These are phyloP conservation scores for Hydrocynus forskahlii DNA, from an alignment of 2,797 vertebrate genomes.

Conservation along the genomic window DNA sequence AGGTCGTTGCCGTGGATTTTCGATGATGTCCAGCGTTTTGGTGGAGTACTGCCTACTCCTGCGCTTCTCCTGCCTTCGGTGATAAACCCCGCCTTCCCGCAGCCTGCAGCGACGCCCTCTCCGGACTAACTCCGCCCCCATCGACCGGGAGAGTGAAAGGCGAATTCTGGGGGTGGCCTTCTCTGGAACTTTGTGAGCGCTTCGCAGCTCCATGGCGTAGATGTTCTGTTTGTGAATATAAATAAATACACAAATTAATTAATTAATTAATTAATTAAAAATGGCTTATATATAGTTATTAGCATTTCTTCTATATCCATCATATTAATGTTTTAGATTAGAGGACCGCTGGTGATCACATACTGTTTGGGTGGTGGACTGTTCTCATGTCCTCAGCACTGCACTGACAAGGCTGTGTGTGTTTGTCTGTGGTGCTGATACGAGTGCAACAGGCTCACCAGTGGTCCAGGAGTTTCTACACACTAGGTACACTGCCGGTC, in stretches of 20 bases:
- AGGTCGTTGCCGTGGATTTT: conserved; percentile 35
- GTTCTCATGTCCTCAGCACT: background rate
- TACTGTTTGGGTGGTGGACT: background rate
- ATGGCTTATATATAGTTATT: too few species aligned
- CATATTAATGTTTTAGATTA: too few species aligned
- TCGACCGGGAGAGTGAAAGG: conserved; percentile 89
- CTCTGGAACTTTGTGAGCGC: conserved; percentile 85
- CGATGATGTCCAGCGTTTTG: conserved; percentile 55
- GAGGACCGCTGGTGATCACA: background rate
- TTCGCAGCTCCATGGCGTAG: conserved; percentile 95
- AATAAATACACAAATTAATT: background rate
- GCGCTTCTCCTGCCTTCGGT: conserved; percentile 62
- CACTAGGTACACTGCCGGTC: too few species aligned
- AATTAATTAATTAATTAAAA: too few species aligned
- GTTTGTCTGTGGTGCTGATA: too few species aligned
- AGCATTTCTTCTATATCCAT: too few species aligned
- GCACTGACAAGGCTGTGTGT: too few species aligned
- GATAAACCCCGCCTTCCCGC: conserved; percentile 54
- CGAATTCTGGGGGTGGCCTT: conserved; percentile 84
- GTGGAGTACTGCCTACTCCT: conserved; percentile 63
- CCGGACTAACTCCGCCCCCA: conserved; percentile 78
- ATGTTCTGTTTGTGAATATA: conserved; percentile 78
- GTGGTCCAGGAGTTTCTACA: too few species aligned
- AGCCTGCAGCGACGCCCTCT: conserved; percentile 48
- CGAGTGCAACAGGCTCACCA: too few species aligned